Conservation (phyloP, 2,888 invertebrate genomes). For the Yponomeuta cagnagella region DNA sequence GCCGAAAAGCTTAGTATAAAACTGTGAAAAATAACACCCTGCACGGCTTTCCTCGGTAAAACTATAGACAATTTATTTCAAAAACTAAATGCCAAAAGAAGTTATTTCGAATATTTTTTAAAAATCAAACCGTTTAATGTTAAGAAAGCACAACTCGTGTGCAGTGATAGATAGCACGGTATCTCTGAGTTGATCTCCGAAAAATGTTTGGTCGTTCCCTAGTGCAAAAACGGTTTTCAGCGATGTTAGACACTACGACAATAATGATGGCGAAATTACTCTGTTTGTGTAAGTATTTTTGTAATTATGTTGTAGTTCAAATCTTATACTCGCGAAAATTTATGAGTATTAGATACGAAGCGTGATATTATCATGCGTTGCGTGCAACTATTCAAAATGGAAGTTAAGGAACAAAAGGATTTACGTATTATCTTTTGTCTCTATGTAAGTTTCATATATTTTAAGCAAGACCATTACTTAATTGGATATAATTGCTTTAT, state of each 20-base stretch:
- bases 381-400: not conserved
- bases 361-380: not conserved
- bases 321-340: too few relatives aligned
- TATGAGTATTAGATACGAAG: too few relatives aligned
- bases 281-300: constrained; percentile 59
- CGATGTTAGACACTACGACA: constrained; percentile 37
- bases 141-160: constrained; percentile 24
- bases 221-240: constrained; percentile 41
- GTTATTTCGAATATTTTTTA: not conserved
- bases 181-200: constrained; percentile 34
- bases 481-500: not conserved
- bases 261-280: constrained; percentile 45
- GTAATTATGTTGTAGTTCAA: not conserved
- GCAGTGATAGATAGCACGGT: constrained; percentile 27
- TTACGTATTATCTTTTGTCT: not conserved
- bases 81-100: not conserved
- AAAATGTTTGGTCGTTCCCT: constrained; percentile 42
- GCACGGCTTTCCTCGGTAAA: not conserved
- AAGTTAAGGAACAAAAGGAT: not conserved
- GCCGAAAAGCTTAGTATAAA: constrained; percentile 52
- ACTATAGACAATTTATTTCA: not conserved
- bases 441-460: not conserved
- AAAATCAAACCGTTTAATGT: constrained; percentile 30
- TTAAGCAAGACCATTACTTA: not conserved
- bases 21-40: constrained; percentile 39